These are phyloP conservation scores for Perognathus longimembris DNA, from an alignment of 2,113 vertebrate species.

Conservation along the genomic window DNA sequence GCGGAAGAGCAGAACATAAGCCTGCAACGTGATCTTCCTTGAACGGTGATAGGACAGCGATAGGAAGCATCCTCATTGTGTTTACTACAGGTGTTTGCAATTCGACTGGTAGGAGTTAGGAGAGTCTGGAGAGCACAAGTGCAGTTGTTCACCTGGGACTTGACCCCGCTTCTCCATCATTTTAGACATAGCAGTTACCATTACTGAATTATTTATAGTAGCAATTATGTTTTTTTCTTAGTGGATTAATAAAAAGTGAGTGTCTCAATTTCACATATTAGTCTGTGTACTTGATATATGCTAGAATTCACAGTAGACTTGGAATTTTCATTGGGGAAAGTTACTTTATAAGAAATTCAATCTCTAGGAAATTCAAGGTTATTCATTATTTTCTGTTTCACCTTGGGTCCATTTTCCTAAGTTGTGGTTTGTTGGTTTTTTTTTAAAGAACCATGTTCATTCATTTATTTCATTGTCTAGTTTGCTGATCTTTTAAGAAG, in stretches of 20 bases:
- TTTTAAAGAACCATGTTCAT: not conserved
- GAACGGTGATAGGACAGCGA: not conserved
- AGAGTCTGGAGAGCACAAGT: not conserved
- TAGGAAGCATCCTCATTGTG: not conserved
- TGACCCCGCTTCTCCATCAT: not conserved
- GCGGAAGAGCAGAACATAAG: not conserved
- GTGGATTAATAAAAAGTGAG: not conserved
- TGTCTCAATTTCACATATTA: not conserved
- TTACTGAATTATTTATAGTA: not conserved
- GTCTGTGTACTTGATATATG: slow-evolving; percentile 34
- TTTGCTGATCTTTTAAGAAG: slow-evolving; percentile 35
- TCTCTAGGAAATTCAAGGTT: slow-evolving; percentile 26
- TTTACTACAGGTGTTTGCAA: not conserved
- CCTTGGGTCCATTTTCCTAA: not conserved
- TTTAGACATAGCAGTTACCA: not conserved
- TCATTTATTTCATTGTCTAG: slow-evolving; percentile 16
- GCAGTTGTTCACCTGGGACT: not conserved
- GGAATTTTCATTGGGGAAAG: not conserved
- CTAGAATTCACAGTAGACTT: slow-evolving; percentile 43
- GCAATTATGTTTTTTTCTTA: slow-evolving; percentile 36
- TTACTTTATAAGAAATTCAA: slow-evolving; percentile 16
- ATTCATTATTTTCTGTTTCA: slow-evolving; percentile 41
- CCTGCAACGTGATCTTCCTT: not conserved
- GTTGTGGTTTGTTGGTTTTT: slow-evolving; percentile 19
- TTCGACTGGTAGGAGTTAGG: not conserved